Evolutionary conservation across 1,140 invertebrate genomes (phyloP), one percentile per base, ranked within the genome.

Genomic region (Cydia fagiglandana): DNA sequence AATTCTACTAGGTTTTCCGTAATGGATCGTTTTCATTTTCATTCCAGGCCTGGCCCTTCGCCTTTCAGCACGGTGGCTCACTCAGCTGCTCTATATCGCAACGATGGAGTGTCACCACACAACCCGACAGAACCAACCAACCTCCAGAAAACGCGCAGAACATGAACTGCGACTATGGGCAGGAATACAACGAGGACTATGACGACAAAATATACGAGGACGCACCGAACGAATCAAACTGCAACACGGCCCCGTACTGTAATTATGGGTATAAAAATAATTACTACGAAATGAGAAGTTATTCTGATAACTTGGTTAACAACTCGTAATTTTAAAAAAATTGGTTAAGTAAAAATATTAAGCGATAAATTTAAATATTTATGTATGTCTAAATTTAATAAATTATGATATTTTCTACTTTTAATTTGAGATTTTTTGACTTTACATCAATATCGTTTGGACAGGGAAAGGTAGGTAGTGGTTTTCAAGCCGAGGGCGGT

Each of bases 11-110:
- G 9, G 38, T 41, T 0, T 13, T 47, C 13, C 13, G 45, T 47
- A 47, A 47, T 47, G 4, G 0, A 10, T 61, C 9, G 9, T 20
- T 75, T 77, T 79, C 38, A 73, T 80, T 4, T 79, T 30, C 17
- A 17, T 80, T 81, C 28, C 86, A 92, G 91, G 91, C 89, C 15
- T 92, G 91, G 91, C 90, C 91, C 7, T 92, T 92, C 56, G 86
- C 91, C 7, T 91, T 92, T 66, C 91, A 92, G 83, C 89, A 92
- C 75, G 91, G 91, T 5, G 89, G 91, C 1, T 79, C 84, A 0
- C 75, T 92, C 17, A 90, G 88, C 74, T 92, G 91, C 75, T 80
- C 86, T 0, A 86, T 91, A 75, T 91, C 91, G 0, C 91, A 91
- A 79, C 76, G 91, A 74, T 92, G 89, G 91, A 91, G 80, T 68